Base-by-base conservation (phyloP, 2,113 vertebrate genomes). In the Stigmatopora argus region DNA sequence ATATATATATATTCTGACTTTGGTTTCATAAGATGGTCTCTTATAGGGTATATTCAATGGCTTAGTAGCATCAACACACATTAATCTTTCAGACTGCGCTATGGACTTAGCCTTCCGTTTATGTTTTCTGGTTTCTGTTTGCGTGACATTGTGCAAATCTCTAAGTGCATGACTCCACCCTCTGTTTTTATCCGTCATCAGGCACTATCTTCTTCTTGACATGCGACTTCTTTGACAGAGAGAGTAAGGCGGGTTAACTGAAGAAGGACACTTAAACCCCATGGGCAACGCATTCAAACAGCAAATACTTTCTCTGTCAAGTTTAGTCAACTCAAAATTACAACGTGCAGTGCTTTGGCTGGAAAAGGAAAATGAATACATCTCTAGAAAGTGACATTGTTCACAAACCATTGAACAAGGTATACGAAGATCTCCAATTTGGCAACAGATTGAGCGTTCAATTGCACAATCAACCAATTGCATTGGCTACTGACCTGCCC, bases 1-100 rank as follows among this genome's bases (percentile, higher is more conserved):
- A 31, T 31, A 31, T 31, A 31, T 31, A 66, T 72, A 72, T 47
- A 77, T 78, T 72, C 19, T 63, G 72, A 59, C 62, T 70, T 38
- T 4, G 18, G 26, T 69, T 4, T 3, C 55, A 60, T 52, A 73
- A 65, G 69, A 58, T 72, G 55, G 26, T 65, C 65, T 72, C 64
- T 74, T 11, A 61, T 71, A 70, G 74, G 69, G 7, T 45, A 66
- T 70, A 75, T 34, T 61, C 12, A 52, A 35, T 57, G 44, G 68
- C 56, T 77, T 65, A 67, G 58, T 19, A 26, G 38, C 63, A 53
- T 51, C n/a, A 23, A 14, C n/a, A 41, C 17, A 69, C 65, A 58
- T 60, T 63, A 21, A 15, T 35, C 35, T 41, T 45, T 23, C 19
- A 17, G 57, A 62, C 14, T 14, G 23, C 17, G 12, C 19, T 35